phyloP scores from a whole-genome alignment of 2,888 invertebrate genomes.

The Rhynchonema sp. region DNA sequence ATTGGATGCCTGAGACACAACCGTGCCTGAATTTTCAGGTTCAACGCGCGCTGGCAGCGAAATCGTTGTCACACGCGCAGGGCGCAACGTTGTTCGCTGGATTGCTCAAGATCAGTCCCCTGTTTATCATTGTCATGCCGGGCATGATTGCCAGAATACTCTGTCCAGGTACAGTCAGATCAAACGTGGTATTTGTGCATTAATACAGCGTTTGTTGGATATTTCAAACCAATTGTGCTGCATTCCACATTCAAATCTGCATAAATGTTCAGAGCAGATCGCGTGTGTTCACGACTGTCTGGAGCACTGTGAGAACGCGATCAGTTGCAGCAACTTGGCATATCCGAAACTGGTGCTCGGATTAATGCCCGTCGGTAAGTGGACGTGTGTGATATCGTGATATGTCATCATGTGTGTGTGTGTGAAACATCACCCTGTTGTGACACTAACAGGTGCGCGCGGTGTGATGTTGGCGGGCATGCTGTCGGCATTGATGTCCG shows the following conservation, averaged over 20 bases:
- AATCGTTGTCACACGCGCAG: conserved; percentile 36
- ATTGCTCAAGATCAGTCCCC: conserved; percentile 33
- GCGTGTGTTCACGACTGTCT: conserved; percentile 34
- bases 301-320: conserved; percentile 28
- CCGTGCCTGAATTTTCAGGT: not conserved
- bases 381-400: too few relatives aligned
- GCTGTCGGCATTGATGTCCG: conserved; percentile 39
- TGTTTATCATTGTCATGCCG: conserved; percentile 37
- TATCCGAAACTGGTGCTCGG: conserved; percentile 34
- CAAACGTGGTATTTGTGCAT: too few relatives aligned
- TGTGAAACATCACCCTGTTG: too few relatives aligned
- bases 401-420: too few relatives aligned
- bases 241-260: not conserved
- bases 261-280: conserved; percentile 27
- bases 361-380: conserved; percentile 32
- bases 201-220: too few relatives aligned
- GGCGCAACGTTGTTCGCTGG: conserved; percentile 36
- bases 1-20: not conserved
- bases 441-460: conserved; percentile 18
- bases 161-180: conserved; percentile 31
- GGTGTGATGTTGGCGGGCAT: conserved; percentile 38
- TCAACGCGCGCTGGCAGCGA: conserved; percentile 34
- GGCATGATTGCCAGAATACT: conserved; percentile 38
- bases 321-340: conserved; percentile 36
- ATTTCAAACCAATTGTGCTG: too few relatives aligned